phyloP scores from a whole-genome alignment of 2,113 vertebrate genomes.

The Ceratotherium simum region DNA sequence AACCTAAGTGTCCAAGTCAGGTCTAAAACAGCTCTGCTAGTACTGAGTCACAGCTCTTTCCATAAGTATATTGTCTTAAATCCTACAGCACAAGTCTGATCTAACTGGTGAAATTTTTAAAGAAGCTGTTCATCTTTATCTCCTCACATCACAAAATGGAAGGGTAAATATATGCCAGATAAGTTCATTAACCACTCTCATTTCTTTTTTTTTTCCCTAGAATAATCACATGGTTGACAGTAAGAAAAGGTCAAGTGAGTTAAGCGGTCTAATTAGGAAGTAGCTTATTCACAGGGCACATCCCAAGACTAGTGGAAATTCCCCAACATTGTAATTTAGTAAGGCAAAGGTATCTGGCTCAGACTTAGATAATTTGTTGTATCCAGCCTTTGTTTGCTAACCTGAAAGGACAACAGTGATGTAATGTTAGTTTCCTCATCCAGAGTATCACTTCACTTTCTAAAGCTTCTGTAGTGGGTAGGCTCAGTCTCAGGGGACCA shows the following conservation, averaged over 20 bases:
- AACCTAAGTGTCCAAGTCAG: neutral
- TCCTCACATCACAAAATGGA: neutral
- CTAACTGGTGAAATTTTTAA: neutral
- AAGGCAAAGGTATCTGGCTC: slow-evolving; percentile 64
- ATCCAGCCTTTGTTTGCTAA: slow-evolving; percentile 68
- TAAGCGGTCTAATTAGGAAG: neutral
- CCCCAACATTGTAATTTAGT: slow-evolving; percentile 44
- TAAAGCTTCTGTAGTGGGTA: neutral
- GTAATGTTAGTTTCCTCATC: slow-evolving; percentile 65
- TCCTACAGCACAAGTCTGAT: neutral
- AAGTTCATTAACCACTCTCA: neutral
- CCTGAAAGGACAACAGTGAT: slow-evolving; percentile 52
- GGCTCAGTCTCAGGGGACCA: neutral
- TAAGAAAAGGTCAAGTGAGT: slow-evolving; percentile 36
- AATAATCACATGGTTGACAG: neutral
- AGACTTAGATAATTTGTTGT: neutral
- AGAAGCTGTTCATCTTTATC: neutral
- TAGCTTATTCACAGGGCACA: neutral
- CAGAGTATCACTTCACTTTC: slow-evolving; percentile 14
- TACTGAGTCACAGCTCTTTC: neutral
- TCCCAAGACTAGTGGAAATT: slow-evolving; percentile 53
- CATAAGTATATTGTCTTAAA: neutral
- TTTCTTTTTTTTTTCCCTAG: neutral
- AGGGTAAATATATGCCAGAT: neutral
- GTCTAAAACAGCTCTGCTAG: neutral